phyloP scores from a whole-genome alignment of 2,113 vertebrate genomes.

The Ochotona curzoniae region DNA sequence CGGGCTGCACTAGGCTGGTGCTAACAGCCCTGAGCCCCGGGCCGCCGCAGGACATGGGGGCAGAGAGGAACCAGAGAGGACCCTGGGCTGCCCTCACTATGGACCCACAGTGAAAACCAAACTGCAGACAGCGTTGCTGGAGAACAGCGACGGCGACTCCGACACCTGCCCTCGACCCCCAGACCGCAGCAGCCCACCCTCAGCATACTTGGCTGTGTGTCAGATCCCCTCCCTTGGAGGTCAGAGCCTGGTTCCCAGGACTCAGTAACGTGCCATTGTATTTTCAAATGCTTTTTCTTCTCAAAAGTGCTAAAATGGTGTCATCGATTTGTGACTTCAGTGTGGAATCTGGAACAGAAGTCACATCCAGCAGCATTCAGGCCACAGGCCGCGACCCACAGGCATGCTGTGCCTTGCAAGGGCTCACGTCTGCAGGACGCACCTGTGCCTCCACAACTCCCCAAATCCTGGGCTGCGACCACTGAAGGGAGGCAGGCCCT shows the following conservation, averaged over 20 bases:
- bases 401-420: too few species aligned
- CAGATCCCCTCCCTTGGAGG: not conserved
- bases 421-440: too few species aligned
- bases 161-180: too few species aligned
- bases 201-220: not conserved
- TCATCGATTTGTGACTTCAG: conserved; percentile 8
- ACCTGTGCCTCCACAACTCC: too few species aligned
- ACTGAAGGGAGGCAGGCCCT: too few species aligned
- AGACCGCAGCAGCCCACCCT: too few species aligned
- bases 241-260: not conserved
- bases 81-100: not conserved
- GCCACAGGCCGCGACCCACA: not conserved
- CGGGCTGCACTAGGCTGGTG: too few species aligned
- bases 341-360: not conserved
- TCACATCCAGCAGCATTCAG: conserved; percentile 26
- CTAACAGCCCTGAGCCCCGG: too few species aligned
- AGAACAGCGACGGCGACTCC: accelerated
- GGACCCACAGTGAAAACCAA: not conserved
- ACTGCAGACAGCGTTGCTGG: not conserved
- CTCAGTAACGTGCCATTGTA: not conserved
- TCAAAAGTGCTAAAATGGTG: not conserved
- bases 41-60: not conserved
- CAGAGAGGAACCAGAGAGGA: not conserved
- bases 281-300: not conserved
- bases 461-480: too few species aligned